Evolutionary conservation across 1,140 invertebrate species (phyloP).

Genomic region (Ruditapes philippinarum): DNA sequence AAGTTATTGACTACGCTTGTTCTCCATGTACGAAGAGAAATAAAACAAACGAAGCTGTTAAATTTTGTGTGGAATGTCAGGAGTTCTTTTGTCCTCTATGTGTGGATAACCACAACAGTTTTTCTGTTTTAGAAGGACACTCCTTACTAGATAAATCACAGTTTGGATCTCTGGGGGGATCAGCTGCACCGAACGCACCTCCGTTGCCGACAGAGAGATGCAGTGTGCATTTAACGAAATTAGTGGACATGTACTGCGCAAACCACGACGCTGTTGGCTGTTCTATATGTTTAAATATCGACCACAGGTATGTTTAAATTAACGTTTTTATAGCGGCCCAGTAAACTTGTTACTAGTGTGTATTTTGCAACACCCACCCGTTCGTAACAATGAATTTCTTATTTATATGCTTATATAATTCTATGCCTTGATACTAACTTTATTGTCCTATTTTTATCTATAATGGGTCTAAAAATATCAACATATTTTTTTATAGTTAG

Average conservation of each 20-base stretch:
- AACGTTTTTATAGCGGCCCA: too few species aligned
- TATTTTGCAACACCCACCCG: too few species aligned
- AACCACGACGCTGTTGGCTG: background rate
- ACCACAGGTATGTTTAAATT: background rate
- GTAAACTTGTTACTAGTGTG: too few species aligned
- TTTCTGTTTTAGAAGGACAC: background rate
- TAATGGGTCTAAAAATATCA: too few species aligned
- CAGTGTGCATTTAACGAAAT: background rate
- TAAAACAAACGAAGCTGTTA: background rate
- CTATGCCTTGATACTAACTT: too few species aligned
- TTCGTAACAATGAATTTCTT: too few species aligned
- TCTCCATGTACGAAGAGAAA: background rate
- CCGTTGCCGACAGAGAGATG: conserved; percentile 20
- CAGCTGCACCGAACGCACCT: background rate
- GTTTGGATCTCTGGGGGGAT: background rate
- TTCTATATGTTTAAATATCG: background rate
- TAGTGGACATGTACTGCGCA: conserved; percentile 5
- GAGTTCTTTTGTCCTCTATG: background rate
- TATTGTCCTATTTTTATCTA: too few species aligned
- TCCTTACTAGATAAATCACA: background rate
- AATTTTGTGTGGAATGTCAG: conserved; percentile 6
- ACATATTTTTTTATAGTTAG: too few species aligned
- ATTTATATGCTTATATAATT: too few species aligned
- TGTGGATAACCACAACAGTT: background rate
- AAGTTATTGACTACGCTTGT: background rate